These are phyloP conservation scores for Harpalus rufipes DNA, from an alignment of 2,888 invertebrate species.

Conservation along the genomic window DNA sequence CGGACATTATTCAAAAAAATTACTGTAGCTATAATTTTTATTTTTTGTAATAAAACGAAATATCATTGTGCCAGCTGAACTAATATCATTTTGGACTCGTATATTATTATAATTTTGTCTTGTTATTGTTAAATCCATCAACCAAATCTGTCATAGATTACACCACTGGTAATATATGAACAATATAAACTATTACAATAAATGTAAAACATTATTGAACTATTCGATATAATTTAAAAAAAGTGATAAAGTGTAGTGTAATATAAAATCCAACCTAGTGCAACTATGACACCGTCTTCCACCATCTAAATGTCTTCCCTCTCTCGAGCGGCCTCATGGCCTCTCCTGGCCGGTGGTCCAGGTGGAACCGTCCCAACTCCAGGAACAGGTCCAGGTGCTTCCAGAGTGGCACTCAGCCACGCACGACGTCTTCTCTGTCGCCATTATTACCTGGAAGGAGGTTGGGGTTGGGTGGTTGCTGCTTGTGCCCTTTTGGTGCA, in stretches of 20 bases:
- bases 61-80: too few species aligned
- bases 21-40: too few species aligned
- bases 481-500: conserved; percentile 86
- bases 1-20: too few species aligned
- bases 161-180: too few species aligned
- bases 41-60: too few species aligned
- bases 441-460: conserved; percentile 92
- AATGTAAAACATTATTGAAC: too few species aligned
- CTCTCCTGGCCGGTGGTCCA: conserved; percentile 77
- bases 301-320: conserved; percentile 75
- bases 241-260: neutral
- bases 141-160: too few species aligned
- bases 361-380: conserved; percentile 78
- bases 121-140: too few species aligned
- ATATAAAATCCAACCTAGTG: neutral
- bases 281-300: conserved; percentile 51
- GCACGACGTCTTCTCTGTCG: conserved; percentile 82
- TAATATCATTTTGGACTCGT: too few species aligned
- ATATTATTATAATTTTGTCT: too few species aligned
- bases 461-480: conserved; percentile 92
- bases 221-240: too few species aligned
- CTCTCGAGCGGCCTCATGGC: conserved; percentile 79
- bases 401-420: conserved; percentile 77
- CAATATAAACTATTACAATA: too few species aligned
- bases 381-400: conserved; percentile 76